Evolutionary conservation across 2,797 vertebrate species (phyloP).

Genomic region (Petrocephalus sullivani): DNA sequence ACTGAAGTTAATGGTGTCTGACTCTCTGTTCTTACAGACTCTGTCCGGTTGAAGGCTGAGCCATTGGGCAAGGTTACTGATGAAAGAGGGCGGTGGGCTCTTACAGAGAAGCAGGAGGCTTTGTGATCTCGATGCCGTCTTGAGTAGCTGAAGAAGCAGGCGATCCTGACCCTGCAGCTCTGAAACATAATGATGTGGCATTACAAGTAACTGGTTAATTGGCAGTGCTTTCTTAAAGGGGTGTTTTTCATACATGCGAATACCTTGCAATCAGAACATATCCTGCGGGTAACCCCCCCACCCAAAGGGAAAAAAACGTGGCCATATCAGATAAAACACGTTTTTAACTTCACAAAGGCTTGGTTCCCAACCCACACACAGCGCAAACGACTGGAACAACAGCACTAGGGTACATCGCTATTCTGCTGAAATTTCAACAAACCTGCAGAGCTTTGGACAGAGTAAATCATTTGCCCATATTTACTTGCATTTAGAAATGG

Average conservation of each 20-base stretch:
- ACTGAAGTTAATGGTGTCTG: not conserved
- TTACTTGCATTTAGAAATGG: not conserved
- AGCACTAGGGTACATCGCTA: not conserved
- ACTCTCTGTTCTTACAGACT: conserved; percentile 25
- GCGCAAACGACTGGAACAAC: not conserved
- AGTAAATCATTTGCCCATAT: not conserved
- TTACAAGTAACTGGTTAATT: not conserved
- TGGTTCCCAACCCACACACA: not conserved
- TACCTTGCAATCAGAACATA: not conserved
- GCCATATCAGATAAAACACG: not conserved
- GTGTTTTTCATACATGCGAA: not conserved
- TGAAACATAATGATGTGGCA: not conserved
- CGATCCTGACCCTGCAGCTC: not conserved
- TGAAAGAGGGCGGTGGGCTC: not conserved
- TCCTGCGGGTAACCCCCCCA: not conserved
- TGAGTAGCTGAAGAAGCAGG: not conserved
- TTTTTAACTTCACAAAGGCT: not conserved
- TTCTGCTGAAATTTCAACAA: not conserved
- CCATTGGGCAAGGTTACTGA: conserved; percentile 13
- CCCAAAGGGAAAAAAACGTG: not conserved
- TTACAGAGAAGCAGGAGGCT: conserved; percentile 26
- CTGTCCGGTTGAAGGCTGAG: conserved; percentile 26
- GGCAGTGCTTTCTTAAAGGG: not conserved
- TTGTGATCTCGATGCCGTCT: not conserved
- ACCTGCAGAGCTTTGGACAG: not conserved